Evolutionary conservation across 2,797 vertebrate genomes (phyloP).

Genomic region (Trachops cirrhosus): DNA sequence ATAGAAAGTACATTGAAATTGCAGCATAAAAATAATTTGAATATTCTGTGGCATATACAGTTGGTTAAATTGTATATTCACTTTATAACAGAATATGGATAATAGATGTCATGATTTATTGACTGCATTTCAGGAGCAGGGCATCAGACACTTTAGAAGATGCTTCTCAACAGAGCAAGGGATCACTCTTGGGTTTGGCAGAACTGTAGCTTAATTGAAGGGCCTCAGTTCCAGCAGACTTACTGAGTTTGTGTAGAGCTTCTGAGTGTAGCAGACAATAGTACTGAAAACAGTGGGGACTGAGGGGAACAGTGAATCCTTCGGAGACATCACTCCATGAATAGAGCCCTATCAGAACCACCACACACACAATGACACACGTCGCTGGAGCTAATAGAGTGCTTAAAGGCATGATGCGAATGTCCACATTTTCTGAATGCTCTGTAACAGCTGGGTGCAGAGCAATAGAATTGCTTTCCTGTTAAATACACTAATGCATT

Average conservation of each 20-base stretch:
- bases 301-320: background rate
- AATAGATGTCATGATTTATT: background rate
- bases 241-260: background rate
- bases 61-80: background rate
- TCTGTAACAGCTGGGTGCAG: background rate
- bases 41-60: background rate
- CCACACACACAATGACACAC: background rate
- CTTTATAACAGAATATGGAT: background rate
- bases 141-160: background rate
- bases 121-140: background rate
- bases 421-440: background rate
- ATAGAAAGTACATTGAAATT: background rate
- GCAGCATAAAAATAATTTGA: background rate
- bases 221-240: background rate
- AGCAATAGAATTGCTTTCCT: background rate
- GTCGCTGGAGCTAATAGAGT: conserved; percentile 22
- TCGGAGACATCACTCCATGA: background rate
- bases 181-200: background rate
- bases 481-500: background rate
- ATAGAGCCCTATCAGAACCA: background rate
- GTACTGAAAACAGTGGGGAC: background rate
- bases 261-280: background rate
- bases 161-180: background rate
- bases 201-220: background rate
- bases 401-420: background rate